Evolutionary conservation across 2,113 vertebrate species (phyloP).

Genomic region (Leucopternis melanops): DNA sequence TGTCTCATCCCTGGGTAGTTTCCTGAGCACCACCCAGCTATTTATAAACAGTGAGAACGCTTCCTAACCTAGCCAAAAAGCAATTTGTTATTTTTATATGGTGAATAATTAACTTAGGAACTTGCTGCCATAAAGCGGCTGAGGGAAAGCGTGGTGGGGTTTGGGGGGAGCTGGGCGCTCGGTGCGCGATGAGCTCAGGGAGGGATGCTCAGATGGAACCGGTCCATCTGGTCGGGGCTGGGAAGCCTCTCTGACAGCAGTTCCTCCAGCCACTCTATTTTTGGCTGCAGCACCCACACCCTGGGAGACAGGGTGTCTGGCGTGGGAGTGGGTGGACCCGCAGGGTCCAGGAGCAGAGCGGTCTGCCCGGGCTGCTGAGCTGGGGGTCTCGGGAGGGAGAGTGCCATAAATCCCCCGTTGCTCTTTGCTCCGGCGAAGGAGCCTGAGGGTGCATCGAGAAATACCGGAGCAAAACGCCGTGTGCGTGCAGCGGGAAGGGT

Average conservation of each 20-base stretch:
- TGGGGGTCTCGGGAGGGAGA: neutral
- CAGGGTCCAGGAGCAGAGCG: neutral
- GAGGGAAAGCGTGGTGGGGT: neutral
- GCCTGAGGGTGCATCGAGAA: neutral
- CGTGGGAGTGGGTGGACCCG: accelerated
- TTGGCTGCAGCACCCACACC: accelerated
- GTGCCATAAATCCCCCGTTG: accelerated
- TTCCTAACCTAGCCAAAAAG: neutral
- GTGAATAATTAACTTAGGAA: neutral
- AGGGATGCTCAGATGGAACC: neutral
- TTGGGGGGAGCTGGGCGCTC: neutral
- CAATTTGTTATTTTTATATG: neutral
- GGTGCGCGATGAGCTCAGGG: accelerated
- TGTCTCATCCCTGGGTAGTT: neutral
- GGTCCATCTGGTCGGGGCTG: neutral
- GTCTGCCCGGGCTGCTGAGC: neutral
- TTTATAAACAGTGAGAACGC: constrained; percentile 9
- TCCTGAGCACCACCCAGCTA: constrained; percentile 52
- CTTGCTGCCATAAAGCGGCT: neutral
- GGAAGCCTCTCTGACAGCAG: neutral
- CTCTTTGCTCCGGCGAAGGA: neutral
- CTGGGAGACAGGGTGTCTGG: neutral
- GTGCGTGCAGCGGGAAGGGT: neutral
- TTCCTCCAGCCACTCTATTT: neutral
- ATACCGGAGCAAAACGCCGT: accelerated